These are phyloP conservation scores for Limenitis camilla DNA, from an alignment of 2,888 invertebrate species.

Conservation along the genomic window DNA sequence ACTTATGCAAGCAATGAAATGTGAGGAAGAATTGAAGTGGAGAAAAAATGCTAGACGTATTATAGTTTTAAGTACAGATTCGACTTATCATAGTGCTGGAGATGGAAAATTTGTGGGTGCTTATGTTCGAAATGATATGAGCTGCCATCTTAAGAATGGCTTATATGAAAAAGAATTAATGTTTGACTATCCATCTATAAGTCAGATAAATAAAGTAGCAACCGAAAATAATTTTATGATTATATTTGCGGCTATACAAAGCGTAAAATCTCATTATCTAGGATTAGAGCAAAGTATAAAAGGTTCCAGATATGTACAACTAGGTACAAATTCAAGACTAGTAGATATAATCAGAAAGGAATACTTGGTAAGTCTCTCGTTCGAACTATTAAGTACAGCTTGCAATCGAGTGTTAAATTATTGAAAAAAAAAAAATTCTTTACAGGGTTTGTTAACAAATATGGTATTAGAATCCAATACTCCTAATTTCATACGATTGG, in stretches of 20 bases:
- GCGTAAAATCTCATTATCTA: constrained; percentile 56
- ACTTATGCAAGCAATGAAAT: constrained; percentile 88
- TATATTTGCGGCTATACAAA: constrained; percentile 81
- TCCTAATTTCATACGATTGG: constrained; percentile 34
- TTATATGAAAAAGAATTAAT: constrained; percentile 69
- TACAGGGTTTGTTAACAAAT: constrained; percentile 35
- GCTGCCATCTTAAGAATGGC: constrained; percentile 75
- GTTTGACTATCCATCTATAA: constrained; percentile 87
- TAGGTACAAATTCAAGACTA: constrained; percentile 67
- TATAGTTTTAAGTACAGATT: constrained; percentile 86
- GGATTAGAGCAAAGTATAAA: constrained; percentile 75
- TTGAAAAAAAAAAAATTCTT: no score
- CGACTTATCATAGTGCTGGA: constrained; percentile 85
- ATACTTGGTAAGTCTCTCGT: constrained; percentile 80
- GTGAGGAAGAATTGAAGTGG: constrained; percentile 83
- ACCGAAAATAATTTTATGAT: constrained; percentile 82
- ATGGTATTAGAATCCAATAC: constrained; percentile 27
- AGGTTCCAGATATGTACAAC: constrained; percentile 77
- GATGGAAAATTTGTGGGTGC: constrained; percentile 85
- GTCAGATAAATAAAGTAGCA: constrained; percentile 77
- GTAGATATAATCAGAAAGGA: constrained; percentile 79
- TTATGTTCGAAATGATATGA: constrained; percentile 79
- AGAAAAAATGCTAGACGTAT: constrained; percentile 80
- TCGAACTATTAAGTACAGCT: no score
- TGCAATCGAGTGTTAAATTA: no score